phyloP scores from a whole-genome alignment of 64 coral and sea anemone species.

The Montipora cactus region DNA sequence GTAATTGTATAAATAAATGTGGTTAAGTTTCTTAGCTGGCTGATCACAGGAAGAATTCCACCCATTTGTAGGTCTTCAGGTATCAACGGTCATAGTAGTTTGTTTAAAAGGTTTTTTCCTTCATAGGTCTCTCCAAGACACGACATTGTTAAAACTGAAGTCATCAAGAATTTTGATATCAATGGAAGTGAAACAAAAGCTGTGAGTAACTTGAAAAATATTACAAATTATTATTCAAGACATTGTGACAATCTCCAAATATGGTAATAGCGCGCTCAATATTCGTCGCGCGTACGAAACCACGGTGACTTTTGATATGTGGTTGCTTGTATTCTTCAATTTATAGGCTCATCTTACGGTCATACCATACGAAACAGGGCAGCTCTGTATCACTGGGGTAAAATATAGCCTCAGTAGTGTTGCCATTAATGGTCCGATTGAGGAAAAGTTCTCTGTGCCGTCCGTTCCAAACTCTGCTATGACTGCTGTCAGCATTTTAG shows the following conservation, averaged over 20 bases:
- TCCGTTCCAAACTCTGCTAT: constrained; percentile 64
- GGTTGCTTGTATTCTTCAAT: background rate
- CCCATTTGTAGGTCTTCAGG: too few species aligned
- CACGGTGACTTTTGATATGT: too few species aligned
- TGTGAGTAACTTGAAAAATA: constrained; percentile 38
- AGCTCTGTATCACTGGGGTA: constrained; percentile 87
- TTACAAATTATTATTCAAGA: too few species aligned
- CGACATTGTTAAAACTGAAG: constrained; percentile 87
- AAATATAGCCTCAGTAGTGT: constrained; percentile 93
- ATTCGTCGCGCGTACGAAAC: too few species aligned
- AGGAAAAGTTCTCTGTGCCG: constrained; percentile 59
- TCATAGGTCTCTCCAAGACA: constrained; percentile 74
- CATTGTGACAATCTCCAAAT: too few species aligned
- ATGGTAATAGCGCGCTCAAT: too few species aligned
- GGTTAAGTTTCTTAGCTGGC: too few species aligned
- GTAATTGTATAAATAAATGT: too few species aligned
- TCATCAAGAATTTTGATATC: constrained; percentile 87
- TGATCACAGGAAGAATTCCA: too few species aligned
- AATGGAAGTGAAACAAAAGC: constrained; percentile 87
- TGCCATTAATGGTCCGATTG: constrained; percentile 85
- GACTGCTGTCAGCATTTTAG: constrained; percentile 84
- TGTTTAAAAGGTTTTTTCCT: background rate
- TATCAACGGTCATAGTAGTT: too few species aligned
- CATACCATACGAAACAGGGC: constrained; percentile 69
- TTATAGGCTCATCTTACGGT: constrained; percentile 83